Conservation (phyloP, 2,888 invertebrate genomes). For the Lordiphosa fenestrarum region DNA sequence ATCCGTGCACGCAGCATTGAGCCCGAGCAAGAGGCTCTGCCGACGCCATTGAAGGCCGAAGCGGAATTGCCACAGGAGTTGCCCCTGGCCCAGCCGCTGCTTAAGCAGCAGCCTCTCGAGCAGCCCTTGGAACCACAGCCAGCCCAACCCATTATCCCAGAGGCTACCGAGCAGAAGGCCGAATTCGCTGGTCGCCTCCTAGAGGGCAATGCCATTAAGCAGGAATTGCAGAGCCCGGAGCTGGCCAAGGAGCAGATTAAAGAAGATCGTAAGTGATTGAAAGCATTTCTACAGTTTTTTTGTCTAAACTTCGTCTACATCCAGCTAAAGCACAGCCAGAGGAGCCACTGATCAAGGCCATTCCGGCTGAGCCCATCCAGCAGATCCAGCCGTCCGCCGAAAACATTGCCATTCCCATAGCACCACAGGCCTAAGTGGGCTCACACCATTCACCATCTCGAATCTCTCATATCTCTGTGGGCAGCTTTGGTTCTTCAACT, state of each 20-base stretch:
- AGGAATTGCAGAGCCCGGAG: conserved; percentile 39
- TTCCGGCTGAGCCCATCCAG: conserved; percentile 25
- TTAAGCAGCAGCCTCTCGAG: conserved; percentile 39
- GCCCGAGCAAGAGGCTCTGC: conserved; percentile 12
- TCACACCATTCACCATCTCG: conserved; percentile 25
- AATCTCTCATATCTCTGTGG: conserved; percentile 43
- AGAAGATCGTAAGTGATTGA: conserved; percentile 42
- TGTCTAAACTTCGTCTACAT: not conserved
- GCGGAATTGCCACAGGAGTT: conserved; percentile 13
- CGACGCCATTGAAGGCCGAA: conserved; percentile 8
- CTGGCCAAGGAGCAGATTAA: conserved; percentile 41
- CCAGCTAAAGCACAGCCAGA: conserved; percentile 34
- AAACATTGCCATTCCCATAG: conserved; percentile 32
- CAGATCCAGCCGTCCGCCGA: conserved; percentile 27
- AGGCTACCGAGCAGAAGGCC: conserved; percentile 50
- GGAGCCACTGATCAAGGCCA: conserved; percentile 39
- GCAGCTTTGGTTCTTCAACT: conserved; percentile 69
- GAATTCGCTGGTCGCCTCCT: conserved; percentile 62
- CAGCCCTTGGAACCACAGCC: conserved; percentile 37
- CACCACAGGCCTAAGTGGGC: conserved; percentile 35
- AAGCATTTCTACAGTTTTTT: not conserved
- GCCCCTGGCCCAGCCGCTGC: conserved; percentile 27
- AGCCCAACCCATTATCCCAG: conserved; percentile 37
- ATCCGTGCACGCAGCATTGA: conserved; percentile 75
- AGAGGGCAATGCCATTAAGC: conserved; percentile 61